Evolutionary conservation across 1,140 invertebrate species (phyloP).

Genomic region (Phenacoccus solenopsis): DNA sequence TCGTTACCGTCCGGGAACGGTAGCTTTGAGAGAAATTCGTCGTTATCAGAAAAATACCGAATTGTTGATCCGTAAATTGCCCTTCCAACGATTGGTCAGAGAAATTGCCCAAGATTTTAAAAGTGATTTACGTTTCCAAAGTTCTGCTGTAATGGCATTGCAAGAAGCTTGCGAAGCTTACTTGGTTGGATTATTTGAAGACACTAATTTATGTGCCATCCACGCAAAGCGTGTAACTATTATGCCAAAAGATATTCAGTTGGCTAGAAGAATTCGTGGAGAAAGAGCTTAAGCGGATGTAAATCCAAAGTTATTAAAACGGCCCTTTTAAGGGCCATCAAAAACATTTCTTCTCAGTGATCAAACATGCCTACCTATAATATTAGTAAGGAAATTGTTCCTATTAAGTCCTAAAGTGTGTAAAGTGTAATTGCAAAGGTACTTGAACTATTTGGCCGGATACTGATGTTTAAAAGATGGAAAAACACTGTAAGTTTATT

Average conservation of each 20-base stretch:
- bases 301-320: conserved; percentile 19
- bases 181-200: conserved; percentile 70
- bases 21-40: conserved; percentile 72
- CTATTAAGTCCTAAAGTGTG: too few relatives aligned
- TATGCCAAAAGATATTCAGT: conserved; percentile 49
- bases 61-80: conserved; percentile 64
- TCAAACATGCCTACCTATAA: too few relatives aligned
- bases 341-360: not conserved
- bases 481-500: too few relatives aligned
- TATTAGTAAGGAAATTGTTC: too few relatives aligned
- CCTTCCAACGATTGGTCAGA: conserved; percentile 71
- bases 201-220: conserved; percentile 79
- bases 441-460: too few relatives aligned
- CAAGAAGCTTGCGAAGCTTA: conserved; percentile 57
- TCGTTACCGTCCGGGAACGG: conserved; percentile 60
- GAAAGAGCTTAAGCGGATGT: conserved; percentile 35
- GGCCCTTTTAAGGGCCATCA: conserved; percentile 29
- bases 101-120: conserved; percentile 74
- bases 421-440: too few relatives aligned
- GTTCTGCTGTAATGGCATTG: conserved; percentile 33
- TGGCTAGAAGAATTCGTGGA: conserved; percentile 31
- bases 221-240: conserved; percentile 58
- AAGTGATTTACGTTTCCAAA: conserved; percentile 41
- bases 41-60: conserved; percentile 76
- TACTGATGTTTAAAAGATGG: too few relatives aligned